Evolutionary conservation across 2,797 vertebrate species (phyloP).

Genomic region (Morelia viridis): DNA sequence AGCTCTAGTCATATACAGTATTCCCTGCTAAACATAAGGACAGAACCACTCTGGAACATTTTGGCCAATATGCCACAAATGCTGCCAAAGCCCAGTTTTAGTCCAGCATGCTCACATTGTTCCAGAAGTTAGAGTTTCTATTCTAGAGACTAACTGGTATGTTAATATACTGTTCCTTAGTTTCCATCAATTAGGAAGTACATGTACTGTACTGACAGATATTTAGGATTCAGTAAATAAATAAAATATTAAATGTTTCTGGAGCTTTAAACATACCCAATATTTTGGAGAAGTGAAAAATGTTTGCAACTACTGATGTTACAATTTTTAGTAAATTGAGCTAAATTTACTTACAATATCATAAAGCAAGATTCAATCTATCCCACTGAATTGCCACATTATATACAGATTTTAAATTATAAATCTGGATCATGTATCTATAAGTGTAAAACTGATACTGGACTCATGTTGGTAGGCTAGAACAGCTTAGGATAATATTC

Average conservation of each 20-base stretch:
- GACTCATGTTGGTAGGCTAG: background rate
- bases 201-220: background rate
- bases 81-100: background rate
- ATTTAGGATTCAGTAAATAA: background rate
- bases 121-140: background rate
- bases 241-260: background rate
- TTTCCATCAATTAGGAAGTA: background rate
- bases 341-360: background rate
- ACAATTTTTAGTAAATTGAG: background rate
- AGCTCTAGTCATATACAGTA: no score
- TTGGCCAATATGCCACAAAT: background rate
- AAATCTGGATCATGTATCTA: background rate
- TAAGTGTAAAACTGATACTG: background rate
- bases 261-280: background rate
- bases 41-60: background rate
- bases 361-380: background rate
- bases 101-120: background rate
- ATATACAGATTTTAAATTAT: background rate
- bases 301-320: background rate
- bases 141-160: background rate
- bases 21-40: background rate
- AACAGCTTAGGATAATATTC: background rate
- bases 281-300: background rate
- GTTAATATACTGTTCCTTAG: background rate
- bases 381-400: background rate